phyloP scores from a whole-genome alignment of 2,888 invertebrate genomes.

The Tetranychus truncatus region DNA sequence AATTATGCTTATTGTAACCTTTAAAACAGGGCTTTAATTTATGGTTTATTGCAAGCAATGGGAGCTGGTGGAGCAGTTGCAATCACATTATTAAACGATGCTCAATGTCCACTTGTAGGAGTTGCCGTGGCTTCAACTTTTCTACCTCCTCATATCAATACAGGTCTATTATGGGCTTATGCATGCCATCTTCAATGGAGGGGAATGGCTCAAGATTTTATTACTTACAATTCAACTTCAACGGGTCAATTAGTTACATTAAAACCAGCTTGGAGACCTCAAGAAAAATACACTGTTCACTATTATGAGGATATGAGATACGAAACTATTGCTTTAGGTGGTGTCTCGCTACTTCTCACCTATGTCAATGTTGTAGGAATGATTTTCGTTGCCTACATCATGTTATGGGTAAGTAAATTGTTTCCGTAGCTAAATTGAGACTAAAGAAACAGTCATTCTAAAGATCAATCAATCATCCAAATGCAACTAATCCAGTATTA shows the following conservation, averaged over 20 bases:
- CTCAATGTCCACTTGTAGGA: constrained; percentile 17
- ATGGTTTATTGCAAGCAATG: constrained; percentile 18
- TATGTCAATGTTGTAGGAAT: constrained; percentile 63
- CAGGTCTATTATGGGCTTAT: constrained; percentile 18
- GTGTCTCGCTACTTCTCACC: constrained; percentile 56
- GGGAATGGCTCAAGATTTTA: constrained; percentile 9
- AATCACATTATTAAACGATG: constrained; percentile 20
- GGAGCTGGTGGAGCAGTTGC: constrained; percentile 20
- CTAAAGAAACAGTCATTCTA: not conserved
- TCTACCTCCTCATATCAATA: constrained; percentile 19
- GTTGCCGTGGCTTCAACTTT: constrained; percentile 22
- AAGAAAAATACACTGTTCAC: constrained; percentile 11
- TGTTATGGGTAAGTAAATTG: constrained; percentile 44
- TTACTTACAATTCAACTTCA: not conserved
- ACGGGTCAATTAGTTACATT: not conserved
- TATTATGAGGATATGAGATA: constrained; percentile 54
- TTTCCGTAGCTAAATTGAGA: not conserved
- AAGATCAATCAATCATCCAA: too few relatives aligned
- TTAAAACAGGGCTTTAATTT: constrained; percentile 10
- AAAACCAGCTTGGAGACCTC: constrained; percentile 18
- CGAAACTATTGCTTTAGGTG: constrained; percentile 56
- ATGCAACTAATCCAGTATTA: too few relatives aligned
- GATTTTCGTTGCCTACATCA: constrained; percentile 56
- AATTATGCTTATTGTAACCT: not conserved
- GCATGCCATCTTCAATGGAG: constrained; percentile 17